Conservation (phyloP, 2,888 invertebrate species). For the Archaeoteleia sp. region DNA sequence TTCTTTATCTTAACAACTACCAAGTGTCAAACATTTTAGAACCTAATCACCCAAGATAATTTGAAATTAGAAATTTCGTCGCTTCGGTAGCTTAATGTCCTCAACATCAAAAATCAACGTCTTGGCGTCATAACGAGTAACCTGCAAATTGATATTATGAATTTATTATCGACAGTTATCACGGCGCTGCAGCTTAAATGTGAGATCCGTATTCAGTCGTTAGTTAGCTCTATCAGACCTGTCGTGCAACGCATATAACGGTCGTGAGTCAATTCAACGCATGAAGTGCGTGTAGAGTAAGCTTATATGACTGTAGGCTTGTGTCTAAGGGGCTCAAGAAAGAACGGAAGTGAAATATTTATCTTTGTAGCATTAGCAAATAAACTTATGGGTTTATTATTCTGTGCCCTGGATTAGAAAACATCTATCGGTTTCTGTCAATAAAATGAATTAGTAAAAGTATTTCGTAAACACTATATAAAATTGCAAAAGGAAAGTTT, state of each 20-base stretch:
- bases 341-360: conserved; percentile 11
- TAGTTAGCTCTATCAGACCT: conserved; percentile 22
- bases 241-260: conserved; percentile 13
- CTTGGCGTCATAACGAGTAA: conserved; percentile 27
- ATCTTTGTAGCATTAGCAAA: too few relatives aligned
- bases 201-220: conserved; percentile 23
- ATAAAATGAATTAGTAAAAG: too few relatives aligned
- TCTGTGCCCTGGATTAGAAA: too few relatives aligned
- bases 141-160: conserved; percentile 34
- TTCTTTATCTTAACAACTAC: too few relatives aligned
- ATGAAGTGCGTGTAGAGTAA: conserved; percentile 9
- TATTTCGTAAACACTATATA: too few relatives aligned
- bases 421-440: too few relatives aligned
- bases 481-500: too few relatives aligned
- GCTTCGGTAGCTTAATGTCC: too few relatives aligned
- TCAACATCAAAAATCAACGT: too few relatives aligned
- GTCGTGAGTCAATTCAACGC: conserved; percentile 9
- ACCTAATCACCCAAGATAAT: too few relatives aligned
- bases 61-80: conserved; percentile 42
- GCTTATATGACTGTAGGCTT: neutral
- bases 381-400: too few relatives aligned
- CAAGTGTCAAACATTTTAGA: too few relatives aligned
- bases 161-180: conserved; percentile 34
- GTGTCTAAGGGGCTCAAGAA: neutral
- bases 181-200: conserved; percentile 13